These are phyloP conservation scores for Muraenolepis orangiensis DNA, from an alignment of 2,797 vertebrate species.

Conservation along the genomic window DNA sequence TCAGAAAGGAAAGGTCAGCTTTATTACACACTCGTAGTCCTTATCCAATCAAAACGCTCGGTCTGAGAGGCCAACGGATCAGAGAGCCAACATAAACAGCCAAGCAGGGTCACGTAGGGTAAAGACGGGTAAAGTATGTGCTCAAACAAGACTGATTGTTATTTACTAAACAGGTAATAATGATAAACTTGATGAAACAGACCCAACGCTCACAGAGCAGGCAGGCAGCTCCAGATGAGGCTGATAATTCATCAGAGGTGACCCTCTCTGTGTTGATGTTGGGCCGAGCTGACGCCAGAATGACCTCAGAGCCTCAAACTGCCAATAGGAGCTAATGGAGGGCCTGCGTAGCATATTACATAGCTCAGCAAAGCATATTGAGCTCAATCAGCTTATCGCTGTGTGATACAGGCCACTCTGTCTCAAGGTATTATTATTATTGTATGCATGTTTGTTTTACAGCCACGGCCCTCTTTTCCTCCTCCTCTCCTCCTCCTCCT, in stretches of 20 bases:
- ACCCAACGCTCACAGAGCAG: not conserved
- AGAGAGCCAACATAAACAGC: conserved; percentile 54
- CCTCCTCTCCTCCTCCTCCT: not conserved
- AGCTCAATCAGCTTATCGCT: conserved; percentile 29
- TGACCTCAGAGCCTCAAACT: not conserved
- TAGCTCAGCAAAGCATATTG: conserved; percentile 3
- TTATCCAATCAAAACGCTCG: not conserved
- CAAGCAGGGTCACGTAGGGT: conserved; percentile 6
- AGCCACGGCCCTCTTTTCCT: no score
- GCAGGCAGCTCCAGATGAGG: not conserved
- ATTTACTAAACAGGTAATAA: not conserved
- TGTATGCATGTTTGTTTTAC: no score
- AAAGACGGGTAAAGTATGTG: not conserved
- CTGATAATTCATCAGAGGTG: not conserved
- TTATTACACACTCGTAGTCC: not conserved
- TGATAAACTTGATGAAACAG: not conserved
- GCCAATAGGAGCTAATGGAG: not conserved
- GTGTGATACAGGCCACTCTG: conserved; percentile 25
- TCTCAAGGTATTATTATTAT: not conserved
- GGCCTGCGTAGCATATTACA: not conserved
- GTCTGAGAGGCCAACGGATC: conserved; percentile 5
- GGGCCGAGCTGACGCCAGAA: not conserved
- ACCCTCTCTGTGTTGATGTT: not conserved
- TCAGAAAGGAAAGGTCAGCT: not conserved
- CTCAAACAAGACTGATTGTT: not conserved